A percentile compares a stretch with the other conserved stretches of the same genome.
phyloP scores from a whole-genome alignment of 2,888 invertebrate species.

The Synanthedon myopaeformis region DNA sequence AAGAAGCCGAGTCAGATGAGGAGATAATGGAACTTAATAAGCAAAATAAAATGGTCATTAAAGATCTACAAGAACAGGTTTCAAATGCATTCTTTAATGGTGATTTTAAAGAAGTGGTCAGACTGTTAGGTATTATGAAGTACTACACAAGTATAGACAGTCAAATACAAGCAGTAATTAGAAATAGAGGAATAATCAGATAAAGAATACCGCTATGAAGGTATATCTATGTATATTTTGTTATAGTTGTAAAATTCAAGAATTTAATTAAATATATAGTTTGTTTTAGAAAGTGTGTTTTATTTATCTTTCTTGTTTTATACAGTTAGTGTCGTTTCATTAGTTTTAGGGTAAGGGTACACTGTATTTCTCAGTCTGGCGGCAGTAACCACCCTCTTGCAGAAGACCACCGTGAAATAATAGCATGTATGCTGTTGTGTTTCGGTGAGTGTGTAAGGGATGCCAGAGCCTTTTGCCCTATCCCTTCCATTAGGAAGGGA shows the following conservation, averaged over 20 bases:
- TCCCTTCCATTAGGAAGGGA: too few relatives aligned
- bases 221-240: neutral
- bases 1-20: constrained; percentile 71
- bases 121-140: constrained; percentile 80
- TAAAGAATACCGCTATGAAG: neutral
- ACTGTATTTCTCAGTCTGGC: too few relatives aligned
- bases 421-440: too few relatives aligned
- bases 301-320: too few relatives aligned
- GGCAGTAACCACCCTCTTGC: too few relatives aligned
- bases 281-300: too few relatives aligned
- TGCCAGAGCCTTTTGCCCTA: too few relatives aligned
- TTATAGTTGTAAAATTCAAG: neutral
- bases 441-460: too few relatives aligned
- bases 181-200: constrained; percentile 67
- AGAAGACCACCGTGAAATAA: too few relatives aligned
- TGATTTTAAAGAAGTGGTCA: constrained; percentile 74
- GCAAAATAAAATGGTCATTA: constrained; percentile 68
- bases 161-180: constrained; percentile 77
- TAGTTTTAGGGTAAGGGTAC: too few relatives aligned
- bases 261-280: neutral
- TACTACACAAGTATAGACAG: constrained; percentile 85
- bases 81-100: constrained; percentile 74
- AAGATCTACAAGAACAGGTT: constrained; percentile 67
- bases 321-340: too few relatives aligned
- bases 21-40: constrained; percentile 70